Percentiles rank a stretch among this genome's conserved stretches.
These are phyloP conservation scores for Drosophila infuscata DNA, from an alignment of 2,888 invertebrate genomes.

Conservation along the genomic window DNA sequence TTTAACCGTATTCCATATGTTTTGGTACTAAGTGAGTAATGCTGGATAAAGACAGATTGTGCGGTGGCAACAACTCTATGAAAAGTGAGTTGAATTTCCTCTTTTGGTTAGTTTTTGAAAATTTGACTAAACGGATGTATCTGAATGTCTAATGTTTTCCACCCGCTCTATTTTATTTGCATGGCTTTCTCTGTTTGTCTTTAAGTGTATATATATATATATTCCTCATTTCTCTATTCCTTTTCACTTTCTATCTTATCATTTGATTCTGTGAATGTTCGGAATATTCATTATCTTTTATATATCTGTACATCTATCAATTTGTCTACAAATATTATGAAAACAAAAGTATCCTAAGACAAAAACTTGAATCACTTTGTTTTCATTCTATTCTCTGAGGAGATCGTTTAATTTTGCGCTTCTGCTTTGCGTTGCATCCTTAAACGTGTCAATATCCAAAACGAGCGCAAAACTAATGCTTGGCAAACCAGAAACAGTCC, in stretches of 20 bases:
- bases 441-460: constrained; percentile 16
- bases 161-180: background rate
- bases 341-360: background rate
- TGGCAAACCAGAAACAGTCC: constrained; percentile 16
- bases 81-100: background rate
- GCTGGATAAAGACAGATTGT: background rate
- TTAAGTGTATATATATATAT: background rate
- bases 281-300: background rate
- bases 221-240: background rate
- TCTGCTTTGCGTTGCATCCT: constrained; percentile 16
- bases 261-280: background rate
- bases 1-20: background rate
- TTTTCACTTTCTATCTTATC: background rate
- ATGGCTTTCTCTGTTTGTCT: background rate
- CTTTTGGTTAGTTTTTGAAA: background rate
- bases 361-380: background rate
- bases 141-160: background rate
- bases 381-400: background rate
- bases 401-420: background rate
- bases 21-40: background rate
- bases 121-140: background rate
- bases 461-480: constrained; percentile 16
- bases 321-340: background rate
- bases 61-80: background rate
- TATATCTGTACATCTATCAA: background rate